Conservation (phyloP, 2,113 vertebrate species). For the Edolisoma coerulescens region DNA sequence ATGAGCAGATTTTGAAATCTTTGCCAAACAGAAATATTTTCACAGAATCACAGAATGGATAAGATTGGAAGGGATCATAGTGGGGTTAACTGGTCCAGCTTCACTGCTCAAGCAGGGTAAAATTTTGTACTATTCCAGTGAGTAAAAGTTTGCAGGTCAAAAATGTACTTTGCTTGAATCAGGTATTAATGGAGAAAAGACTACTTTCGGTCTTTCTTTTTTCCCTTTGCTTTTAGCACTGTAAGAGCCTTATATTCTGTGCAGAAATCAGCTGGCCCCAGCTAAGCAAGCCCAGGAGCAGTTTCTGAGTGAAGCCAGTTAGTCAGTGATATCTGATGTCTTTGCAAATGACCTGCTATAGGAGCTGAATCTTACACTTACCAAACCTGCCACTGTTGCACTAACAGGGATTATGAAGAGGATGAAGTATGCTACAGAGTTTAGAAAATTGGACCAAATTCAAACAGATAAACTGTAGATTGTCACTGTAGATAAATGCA, state of each 20-base stretch:
- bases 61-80: background rate
- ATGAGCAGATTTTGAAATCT: background rate
- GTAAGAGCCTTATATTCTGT: background rate
- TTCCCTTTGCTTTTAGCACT: background rate
- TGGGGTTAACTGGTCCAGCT: background rate
- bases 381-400: background rate
- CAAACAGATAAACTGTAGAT: background rate
- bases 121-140: background rate
- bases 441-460: background rate
- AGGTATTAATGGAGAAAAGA: background rate
- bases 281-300: background rate
- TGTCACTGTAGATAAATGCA: background rate
- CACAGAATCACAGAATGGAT: background rate
- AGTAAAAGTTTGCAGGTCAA: background rate
- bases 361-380: background rate
- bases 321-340: constrained; percentile 1
- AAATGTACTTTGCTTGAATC: background rate
- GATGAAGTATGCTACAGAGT: background rate
- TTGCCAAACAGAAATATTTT: background rate
- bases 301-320: background rate
- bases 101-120: background rate
- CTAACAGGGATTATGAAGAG: background rate
- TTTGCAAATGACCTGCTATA: constrained; percentile 16
- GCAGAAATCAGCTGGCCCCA: background rate
- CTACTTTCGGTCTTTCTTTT: background rate